Evolutionary conservation across 2,888 invertebrate genomes (phyloP), one percentile per base, ranked within the genome.

Genomic region (Rhingia campestris): DNA sequence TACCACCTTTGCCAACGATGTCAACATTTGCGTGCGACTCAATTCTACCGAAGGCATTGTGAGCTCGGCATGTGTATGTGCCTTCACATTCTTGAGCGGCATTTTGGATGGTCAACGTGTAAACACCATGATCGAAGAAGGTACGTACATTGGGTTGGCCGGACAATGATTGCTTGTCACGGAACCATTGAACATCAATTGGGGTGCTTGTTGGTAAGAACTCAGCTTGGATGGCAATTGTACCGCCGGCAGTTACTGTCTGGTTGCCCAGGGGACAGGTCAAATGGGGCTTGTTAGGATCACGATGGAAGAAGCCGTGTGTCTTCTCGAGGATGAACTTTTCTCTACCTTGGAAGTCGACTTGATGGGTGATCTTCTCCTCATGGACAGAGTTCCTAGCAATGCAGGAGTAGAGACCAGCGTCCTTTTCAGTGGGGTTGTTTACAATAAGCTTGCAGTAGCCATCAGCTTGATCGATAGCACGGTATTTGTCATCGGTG

Each of bases 151-250:
- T 94, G 43, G 94, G 92, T 59, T 94, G 93, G 0, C 92, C 90
- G 58, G 93, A 92, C 67, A 94, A 93, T 0, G 93, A 92, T 58
- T 93, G 92, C 5, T 94, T 94, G 88, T 94, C 94, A 86, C 94
- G 93, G 63, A 95, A 92, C 97, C 97, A 97, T 86, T 94, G 94
- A 0, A 97, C 95, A 87, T 95, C 95, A 6, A 95, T 94, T 10
- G 94, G 94, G 22, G 92, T 92, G 88, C 95, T 95, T 89, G 94
- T 94, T 41, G 96, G 94, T 87, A 89, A 89, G 82, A 91, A 91
- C 90, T 96, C 95, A 0, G 96, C 96, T 90, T 96, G 96, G 22
- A 97, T 93, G 3, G 96, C 96, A 81, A 96, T 94, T 0, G 96
- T 95, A 43, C 96, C 96, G 0, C 96, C 96, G 75, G 93, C 92